phyloP scores from a whole-genome alignment of 2,113 vertebrate genomes.

The Garra rufa region DNA sequence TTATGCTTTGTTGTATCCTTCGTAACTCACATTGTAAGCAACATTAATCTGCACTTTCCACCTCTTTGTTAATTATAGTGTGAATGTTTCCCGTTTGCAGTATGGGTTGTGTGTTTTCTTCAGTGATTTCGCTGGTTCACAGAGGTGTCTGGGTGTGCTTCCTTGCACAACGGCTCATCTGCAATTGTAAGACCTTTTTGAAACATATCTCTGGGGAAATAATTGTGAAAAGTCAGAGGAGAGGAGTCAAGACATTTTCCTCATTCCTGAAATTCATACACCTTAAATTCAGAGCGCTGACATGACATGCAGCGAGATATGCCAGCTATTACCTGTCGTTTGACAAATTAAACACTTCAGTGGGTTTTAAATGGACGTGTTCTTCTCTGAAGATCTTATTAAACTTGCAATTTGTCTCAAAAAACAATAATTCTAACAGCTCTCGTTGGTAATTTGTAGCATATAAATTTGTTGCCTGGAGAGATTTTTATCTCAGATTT shows the following conservation, averaged over 20 bases:
- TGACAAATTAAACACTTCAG: constrained; percentile 6
- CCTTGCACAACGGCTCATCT: constrained; percentile 26
- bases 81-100: constrained; percentile 35
- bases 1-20: constrained; percentile 23
- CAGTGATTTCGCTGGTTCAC: background rate
- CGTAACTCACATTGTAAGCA: constrained; percentile 5
- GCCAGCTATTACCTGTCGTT: background rate
- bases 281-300: constrained; percentile 19
- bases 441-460: constrained; percentile 10
- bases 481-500: constrained; percentile 18
- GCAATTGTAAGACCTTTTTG: constrained; percentile 43
- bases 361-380: background rate
- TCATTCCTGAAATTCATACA: constrained; percentile 30
- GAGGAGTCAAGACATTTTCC: background rate
- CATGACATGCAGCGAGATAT: background rate
- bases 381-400: constrained; percentile 28
- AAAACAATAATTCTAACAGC: background rate
- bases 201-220: constrained; percentile 19
- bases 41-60: constrained; percentile 46
- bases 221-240: background rate
- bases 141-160: background rate
- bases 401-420: background rate
- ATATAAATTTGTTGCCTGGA: constrained; percentile 20
- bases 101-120: constrained; percentile 18
- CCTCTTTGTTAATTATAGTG: constrained; percentile 48